phyloP scores from a whole-genome alignment of 2,113 vertebrate species.

The Hymenochirus boettgeri region DNA sequence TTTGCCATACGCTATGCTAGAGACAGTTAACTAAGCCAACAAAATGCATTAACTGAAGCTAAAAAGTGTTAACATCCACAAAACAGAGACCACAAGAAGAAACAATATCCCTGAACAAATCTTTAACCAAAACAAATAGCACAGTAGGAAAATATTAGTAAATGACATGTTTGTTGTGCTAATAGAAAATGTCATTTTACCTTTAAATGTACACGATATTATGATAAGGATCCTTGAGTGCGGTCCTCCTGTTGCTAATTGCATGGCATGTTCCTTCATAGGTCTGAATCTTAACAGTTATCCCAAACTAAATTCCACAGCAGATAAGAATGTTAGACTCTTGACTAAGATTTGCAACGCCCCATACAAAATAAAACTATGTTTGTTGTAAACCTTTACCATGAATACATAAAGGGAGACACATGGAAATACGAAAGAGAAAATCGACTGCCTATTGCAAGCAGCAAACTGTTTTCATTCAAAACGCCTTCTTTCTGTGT shows the following conservation, averaged over 20 bases:
- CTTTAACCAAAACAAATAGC: too few species aligned
- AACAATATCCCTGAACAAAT: too few species aligned
- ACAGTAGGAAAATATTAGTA: too few species aligned
- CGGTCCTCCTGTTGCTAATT: slow-evolving; percentile 52
- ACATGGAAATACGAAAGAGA: slow-evolving; percentile 5
- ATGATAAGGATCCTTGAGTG: slow-evolving; percentile 54
- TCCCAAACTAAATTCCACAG: slow-evolving; percentile 59
- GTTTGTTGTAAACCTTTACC: slow-evolving; percentile 26
- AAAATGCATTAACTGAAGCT: too few species aligned
- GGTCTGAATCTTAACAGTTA: slow-evolving; percentile 54
- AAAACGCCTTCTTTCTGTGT: slow-evolving; percentile 47
- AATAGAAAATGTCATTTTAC: slow-evolving; percentile 12
- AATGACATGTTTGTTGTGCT: too few species aligned
- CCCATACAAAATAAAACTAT: slow-evolving; percentile 58
- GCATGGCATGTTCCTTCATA: slow-evolving; percentile 54
- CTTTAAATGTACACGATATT: slow-evolving; percentile 59
- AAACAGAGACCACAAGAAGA: too few species aligned
- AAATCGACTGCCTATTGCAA: not conserved
- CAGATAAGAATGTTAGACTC: slow-evolving; percentile 55
- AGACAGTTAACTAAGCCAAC: too few species aligned
- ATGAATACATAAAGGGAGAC: slow-evolving; percentile 24
- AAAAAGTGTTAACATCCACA: too few species aligned
- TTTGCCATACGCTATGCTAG: not conserved
- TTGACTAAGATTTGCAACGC: slow-evolving; percentile 59
- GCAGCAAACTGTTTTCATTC: slow-evolving; percentile 31